Evolutionary conservation across 2,113 vertebrate genomes (phyloP).

Genomic region (Miniopterus natalensis): DNA sequence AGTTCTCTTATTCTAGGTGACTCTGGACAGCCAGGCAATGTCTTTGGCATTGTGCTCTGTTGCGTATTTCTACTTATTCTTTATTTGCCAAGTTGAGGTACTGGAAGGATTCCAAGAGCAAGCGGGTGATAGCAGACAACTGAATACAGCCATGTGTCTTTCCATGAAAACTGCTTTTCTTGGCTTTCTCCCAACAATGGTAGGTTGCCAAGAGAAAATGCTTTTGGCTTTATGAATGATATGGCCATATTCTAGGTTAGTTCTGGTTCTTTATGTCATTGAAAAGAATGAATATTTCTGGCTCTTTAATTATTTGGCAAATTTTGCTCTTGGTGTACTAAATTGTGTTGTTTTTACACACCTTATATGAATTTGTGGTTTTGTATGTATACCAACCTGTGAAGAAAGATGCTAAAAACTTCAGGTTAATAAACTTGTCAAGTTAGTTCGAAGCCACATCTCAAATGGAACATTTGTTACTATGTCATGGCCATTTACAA

Average conservation of each 20-base stretch:
- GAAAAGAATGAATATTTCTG: conserved; percentile 44
- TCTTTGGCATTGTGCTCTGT: background rate
- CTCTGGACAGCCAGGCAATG: background rate
- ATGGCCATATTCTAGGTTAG: conserved; percentile 28
- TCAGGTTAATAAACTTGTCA: background rate
- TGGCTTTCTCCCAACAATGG: conserved; percentile 62
- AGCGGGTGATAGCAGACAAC: conserved; percentile 62
- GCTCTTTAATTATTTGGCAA: conserved; percentile 33
- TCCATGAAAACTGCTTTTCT: conserved; percentile 73
- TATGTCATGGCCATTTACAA: background rate
- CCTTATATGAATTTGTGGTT: conserved; percentile 22
- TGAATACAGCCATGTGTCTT: conserved; percentile 61
- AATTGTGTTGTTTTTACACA: conserved; percentile 15
- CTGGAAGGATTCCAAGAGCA: conserved; percentile 68
- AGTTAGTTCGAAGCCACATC: background rate
- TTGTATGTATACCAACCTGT: background rate
- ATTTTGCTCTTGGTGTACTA: background rate
- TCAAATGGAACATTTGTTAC: background rate
- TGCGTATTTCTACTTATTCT: background rate
- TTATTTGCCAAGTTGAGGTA: conserved; percentile 51
- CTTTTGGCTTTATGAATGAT: conserved; percentile 70
- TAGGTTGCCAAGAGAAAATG: conserved; percentile 69
- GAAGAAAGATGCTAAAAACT: background rate
- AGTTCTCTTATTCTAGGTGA: background rate
- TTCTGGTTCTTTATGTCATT: conserved; percentile 56